Conservation (phyloP, 2,113 vertebrate species). For the Meleagris gallopavo region DNA sequence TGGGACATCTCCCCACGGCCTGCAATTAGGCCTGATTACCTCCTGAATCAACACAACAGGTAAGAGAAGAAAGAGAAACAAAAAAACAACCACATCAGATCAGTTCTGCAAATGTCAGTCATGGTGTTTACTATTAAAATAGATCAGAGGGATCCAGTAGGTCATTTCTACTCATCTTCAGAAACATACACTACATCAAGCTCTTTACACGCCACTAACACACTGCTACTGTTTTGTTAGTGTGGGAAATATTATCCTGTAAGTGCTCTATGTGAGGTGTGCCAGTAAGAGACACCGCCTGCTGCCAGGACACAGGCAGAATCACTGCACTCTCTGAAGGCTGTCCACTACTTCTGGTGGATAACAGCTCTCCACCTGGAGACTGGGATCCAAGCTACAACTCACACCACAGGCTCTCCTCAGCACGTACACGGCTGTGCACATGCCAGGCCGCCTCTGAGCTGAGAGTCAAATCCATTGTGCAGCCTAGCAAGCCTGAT, state of each 20-base stretch:
- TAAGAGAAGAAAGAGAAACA: background rate
- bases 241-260: background rate
- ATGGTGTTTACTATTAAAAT: background rate
- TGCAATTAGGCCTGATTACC: rapidly evolving
- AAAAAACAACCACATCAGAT: background rate
- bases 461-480: background rate
- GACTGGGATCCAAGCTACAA: background rate
- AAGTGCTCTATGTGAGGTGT: background rate
- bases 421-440: rapidly evolving
- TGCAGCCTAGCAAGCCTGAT: background rate
- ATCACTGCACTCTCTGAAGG: background rate
- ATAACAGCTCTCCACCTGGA: background rate
- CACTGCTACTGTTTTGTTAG: background rate
- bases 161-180: background rate
- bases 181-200: background rate
- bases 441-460: background rate
- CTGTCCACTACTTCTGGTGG: background rate
- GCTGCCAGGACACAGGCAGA: background rate
- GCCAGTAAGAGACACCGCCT: background rate
- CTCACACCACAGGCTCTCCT: background rate
- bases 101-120: background rate
- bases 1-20: background rate
- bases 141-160: background rate
- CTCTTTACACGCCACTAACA: background rate
- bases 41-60: background rate